Evolutionary conservation across 1,140 invertebrate species (phyloP), one percentile per base, ranked within the genome.

Genomic region (Cecropterus lyciades): DNA sequence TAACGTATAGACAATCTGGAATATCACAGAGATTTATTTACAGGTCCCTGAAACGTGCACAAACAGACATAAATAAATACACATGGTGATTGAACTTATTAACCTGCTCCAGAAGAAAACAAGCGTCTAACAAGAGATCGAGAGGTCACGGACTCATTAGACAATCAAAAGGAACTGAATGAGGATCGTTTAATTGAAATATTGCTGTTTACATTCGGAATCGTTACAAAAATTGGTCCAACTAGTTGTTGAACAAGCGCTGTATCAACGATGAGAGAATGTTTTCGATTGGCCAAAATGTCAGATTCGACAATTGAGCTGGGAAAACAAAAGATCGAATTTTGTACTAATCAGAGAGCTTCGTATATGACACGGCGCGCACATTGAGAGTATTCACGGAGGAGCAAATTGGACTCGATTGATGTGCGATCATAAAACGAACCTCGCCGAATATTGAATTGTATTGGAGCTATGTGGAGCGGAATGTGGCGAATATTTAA

Each of bases 401-500:
- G 27, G 33, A 9, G 52, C 16, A 55, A 56, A 43, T 56, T 56
- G 53, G 37, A 43, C 37, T 24, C 13, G 33, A 56, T 56, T 56
- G 15, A 56, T 56, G 53, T 24, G 53, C 37, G 53, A 40, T 56
- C 24, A 43, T 43, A 43, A 56, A 56, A 56, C 53, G 53, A 24
- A 0, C 33, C 33, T 16, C 3, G 53, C 37, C 9, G 30, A 33
- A 56, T 43, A 56, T 56, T 40, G 16, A 56, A 56, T 43, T 56
- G 30, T 40, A 43, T 56, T 43, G 17, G 37, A 17, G 40, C 17
- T 56, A 43, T 56, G 43, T 37, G 42, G 37, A 56, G 53, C n/a
- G 53, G 53, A 56, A 43, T 42, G 52, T 20, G 37, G 17, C 16
- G 37, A 43, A 56, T 56, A 43, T 56, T 56, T 56, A 42, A 56